Base-by-base conservation (phyloP, 2,797 vertebrate genomes). In the Acrossocheilus wenchowensis region DNA sequence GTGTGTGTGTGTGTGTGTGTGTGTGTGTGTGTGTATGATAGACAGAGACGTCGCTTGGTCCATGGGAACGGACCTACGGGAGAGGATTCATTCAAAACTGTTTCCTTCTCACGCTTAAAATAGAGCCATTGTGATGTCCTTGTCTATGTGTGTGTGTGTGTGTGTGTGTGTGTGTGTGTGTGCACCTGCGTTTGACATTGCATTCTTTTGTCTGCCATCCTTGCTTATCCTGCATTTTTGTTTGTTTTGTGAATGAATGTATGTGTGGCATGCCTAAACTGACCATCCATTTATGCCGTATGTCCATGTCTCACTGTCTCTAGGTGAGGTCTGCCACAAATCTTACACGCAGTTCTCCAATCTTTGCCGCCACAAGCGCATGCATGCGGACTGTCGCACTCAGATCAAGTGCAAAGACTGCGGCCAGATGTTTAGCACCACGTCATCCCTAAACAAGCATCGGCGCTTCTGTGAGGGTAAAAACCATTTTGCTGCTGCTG, bases 381-480 rank as follows among this genome's bases (percentile, higher is more conserved):
- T 99, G 98, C 98, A 99, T 89, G 98, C 98, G 81, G 98, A 99
- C 96, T 99, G 98, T 96, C 97, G 98, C 93, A 99, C 98, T 85
- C 98, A 99, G 96, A 99, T 99, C 95, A 99, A 99, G 95, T 99
- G 98, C 95, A 99, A 99, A 95, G 98, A 99, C 96, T 99, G 98
- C 91, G 98, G 98, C 92, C 98, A 99, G 96, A 99, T 99, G 98
- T 99, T 99, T 96, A 99, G 98, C 96, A 99, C 98, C 95, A 99
- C 98, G 88, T 99, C 98, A 87, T 99, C 98, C 91, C 97, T 99
- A 94, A 99, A 99, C 96, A 99, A 99, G 95, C 98, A 99, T 93
- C 97, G 98, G 90, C 97, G 98, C 93, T 99, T 99, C 96, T 99
- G 98, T 93, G 98, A 99, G 95, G 98, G 98, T 90, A 99, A 99